These are phyloP conservation scores for Pachyseris speciosa DNA, from an alignment of 64 coral and sea anemone species.

Conservation along the genomic window DNA sequence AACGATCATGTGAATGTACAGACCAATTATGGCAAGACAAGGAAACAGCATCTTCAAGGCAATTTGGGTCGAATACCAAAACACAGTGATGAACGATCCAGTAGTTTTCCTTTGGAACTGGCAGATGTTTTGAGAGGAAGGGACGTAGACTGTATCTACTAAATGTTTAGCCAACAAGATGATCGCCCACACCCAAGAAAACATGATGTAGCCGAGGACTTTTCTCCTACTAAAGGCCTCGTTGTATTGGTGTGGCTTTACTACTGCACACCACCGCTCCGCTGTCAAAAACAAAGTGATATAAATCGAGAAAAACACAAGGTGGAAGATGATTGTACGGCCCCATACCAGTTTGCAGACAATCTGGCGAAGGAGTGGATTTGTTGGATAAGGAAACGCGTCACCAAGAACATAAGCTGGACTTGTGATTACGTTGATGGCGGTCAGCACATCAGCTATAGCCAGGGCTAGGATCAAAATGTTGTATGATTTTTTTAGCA, in stretches of 20 bases:
- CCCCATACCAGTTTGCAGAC: slow-evolving; percentile 29
- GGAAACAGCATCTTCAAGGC: neutral
- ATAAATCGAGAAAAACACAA: slow-evolving; percentile 24
- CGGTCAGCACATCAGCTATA: slow-evolving; percentile 17
- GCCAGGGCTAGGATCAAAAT: slow-evolving; percentile 14
- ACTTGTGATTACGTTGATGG: slow-evolving; percentile 6
- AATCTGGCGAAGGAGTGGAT: neutral
- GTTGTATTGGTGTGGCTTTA: slow-evolving; percentile 32
- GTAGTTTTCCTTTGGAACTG: neutral
- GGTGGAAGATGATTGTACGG: slow-evolving; percentile 10
- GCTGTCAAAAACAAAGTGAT: slow-evolving; percentile 16
- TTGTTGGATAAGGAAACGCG: slow-evolving; percentile 18
- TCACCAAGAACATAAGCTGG: slow-evolving; percentile 14
- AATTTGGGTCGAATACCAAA: neutral
- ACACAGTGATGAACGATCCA: neutral
- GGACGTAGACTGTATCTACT: neutral
- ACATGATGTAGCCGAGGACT: neutral
- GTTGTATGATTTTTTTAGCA: slow-evolving; percentile 46
- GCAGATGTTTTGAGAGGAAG: neutral
- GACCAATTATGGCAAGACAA: slow-evolving; percentile 28
- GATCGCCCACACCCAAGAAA: neutral
- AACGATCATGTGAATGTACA: slow-evolving; percentile 42
- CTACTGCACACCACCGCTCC: slow-evolving; percentile 70
- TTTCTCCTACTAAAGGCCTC: neutral
- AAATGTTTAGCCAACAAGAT: neutral